Evolutionary conservation across 2,113 vertebrate genomes (phyloP).

Genomic region (Morone saxatilis): DNA sequence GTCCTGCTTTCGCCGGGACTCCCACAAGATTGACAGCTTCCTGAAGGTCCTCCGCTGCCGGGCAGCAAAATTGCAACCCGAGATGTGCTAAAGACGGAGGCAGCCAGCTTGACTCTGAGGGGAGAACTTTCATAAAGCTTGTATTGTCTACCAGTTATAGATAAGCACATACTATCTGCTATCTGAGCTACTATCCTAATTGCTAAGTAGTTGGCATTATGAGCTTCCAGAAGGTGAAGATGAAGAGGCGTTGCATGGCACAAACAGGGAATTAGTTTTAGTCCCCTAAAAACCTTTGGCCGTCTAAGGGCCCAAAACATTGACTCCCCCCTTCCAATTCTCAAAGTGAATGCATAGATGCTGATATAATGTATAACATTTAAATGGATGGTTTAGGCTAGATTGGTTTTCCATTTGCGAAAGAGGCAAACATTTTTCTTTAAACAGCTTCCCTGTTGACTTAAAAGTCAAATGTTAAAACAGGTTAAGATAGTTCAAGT

Average conservation of each 20-base stretch:
- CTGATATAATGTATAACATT: neutral
- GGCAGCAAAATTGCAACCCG: conserved; percentile 73
- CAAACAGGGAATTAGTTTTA: neutral
- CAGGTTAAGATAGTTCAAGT: neutral
- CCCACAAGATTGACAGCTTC: conserved; percentile 88
- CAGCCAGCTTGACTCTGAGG: conserved; percentile 6
- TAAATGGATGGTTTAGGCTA: no score
- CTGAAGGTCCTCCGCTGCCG: conserved; percentile 86
- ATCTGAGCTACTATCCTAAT: neutral
- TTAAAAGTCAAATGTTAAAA: neutral
- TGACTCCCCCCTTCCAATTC: neutral
- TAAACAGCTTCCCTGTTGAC: neutral
- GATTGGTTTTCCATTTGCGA: neutral
- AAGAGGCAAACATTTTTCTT: neutral
- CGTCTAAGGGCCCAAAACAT: neutral
- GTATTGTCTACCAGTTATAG: neutral
- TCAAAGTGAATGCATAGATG: neutral
- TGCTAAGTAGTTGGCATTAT: neutral
- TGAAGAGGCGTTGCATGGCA: neutral
- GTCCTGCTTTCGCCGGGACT: conserved; percentile 86
- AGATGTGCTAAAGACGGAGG: conserved; percentile 74
- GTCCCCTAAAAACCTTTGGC: no score
- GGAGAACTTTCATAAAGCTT: conserved; percentile 15
- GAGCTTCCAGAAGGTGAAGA: neutral
- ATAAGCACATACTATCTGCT: neutral